Conservation (phyloP, 2,113 vertebrate genomes). For the Epinephelus cyanopodus region DNA sequence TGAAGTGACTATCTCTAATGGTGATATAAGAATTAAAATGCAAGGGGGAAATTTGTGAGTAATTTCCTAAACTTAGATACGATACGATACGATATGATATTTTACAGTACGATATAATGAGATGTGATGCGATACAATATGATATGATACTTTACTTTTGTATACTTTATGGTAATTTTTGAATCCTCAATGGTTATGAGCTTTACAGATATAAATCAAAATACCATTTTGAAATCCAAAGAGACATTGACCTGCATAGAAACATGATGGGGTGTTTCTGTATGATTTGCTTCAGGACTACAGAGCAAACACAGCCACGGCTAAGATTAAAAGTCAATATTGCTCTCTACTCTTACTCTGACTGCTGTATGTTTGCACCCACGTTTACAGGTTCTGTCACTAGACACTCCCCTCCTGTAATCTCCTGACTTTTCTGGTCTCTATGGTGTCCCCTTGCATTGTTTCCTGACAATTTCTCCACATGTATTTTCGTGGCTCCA, state of each 20-base stretch:
- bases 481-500: background rate
- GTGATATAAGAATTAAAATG: background rate
- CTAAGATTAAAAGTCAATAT: conserved; percentile 48
- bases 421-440: background rate
- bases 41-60: too few species aligned
- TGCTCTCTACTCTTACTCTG: background rate
- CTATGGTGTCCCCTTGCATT: background rate
- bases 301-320: conserved; percentile 32
- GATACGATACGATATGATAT: too few species aligned
- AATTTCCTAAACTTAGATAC: too few species aligned
- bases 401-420: background rate
- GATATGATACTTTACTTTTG: too few species aligned
- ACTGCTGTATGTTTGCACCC: background rate
- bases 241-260: background rate
- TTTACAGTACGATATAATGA: too few species aligned
- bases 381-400: background rate
- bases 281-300: background rate
- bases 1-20: background rate
- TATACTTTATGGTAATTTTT: too few species aligned
- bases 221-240: background rate
- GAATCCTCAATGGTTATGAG: background rate
- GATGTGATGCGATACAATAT: too few species aligned
- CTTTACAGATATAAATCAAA: background rate
- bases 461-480: background rate
- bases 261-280: background rate